Conservation (phyloP, 1,140 invertebrate species). For the Mizuhopecten yessoensis region DNA sequence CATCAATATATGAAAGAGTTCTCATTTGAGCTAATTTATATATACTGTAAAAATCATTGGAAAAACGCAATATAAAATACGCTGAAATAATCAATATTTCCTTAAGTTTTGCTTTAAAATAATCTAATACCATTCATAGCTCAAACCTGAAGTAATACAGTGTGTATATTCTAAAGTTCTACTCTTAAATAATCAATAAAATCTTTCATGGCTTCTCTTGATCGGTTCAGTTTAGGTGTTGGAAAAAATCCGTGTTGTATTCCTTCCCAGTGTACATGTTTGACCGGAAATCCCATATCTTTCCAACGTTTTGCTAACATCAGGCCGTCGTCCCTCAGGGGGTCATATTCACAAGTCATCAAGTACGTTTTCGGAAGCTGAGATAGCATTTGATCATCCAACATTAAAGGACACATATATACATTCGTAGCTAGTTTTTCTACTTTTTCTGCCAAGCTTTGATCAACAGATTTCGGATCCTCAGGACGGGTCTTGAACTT, state of each 20-base stretch:
- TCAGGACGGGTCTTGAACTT: neutral
- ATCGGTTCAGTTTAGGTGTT: neutral
- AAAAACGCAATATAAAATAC: no score
- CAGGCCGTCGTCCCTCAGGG: constrained; percentile 56
- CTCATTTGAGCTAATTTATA: no score
- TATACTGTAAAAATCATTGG: no score
- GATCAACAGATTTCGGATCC: neutral
- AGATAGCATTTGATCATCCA: constrained; percentile 44
- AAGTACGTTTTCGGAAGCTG: constrained; percentile 58
- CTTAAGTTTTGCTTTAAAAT: no score
- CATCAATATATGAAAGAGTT: no score
- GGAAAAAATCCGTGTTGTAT: constrained; percentile 54
- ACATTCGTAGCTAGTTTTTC: neutral
- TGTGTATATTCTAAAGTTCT: neutral
- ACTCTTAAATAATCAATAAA: neutral
- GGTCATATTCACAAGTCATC: constrained; percentile 50
- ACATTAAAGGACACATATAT: constrained; percentile 53
- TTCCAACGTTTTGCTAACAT: constrained; percentile 50
- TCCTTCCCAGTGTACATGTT: constrained; percentile 46
- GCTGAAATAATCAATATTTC: no score
- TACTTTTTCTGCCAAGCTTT: constrained; percentile 30
- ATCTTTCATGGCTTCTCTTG: neutral
- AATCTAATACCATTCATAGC: no score
- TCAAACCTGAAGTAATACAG: no score
- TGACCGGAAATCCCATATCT: neutral